Base-by-base conservation (phyloP, 1,140 invertebrate genomes). In the Lepidurus couesii region DNA sequence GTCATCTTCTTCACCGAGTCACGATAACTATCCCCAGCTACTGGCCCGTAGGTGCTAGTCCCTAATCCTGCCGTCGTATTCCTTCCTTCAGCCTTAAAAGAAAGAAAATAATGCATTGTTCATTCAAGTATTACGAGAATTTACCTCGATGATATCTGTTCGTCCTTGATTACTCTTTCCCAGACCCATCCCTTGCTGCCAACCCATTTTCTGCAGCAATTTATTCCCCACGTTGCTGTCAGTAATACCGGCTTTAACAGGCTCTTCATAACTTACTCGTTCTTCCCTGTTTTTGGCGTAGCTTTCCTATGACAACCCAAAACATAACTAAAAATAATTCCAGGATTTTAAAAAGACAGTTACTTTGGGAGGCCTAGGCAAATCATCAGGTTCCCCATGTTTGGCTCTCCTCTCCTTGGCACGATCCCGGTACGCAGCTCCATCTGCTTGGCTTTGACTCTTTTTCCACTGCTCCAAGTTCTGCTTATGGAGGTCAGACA, bases 131-230 rank as follows among this genome's bases (percentile, higher is more conserved):
- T n/a, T 34, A 21, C 4, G 42, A 47, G 16, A 9, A 78, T 84
- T 86, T 82, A 93, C 92, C 87, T 96, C 92, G 80, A 98, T 94
- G 75, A 96, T 96, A 75, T 91, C 93, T 8, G 94, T 94, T 82
- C 95, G 89, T n/a, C 97, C 97, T 87, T 98, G 96, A 84, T 95
- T 95, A 44, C 89, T 88, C 84, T 93, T 95, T 6, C 97, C 98
- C 11, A 99, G 86, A 0, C 98, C 98, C 89, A 95, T 91, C 1
- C 97, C 98, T 84, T 96, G 94, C 7, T 91, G 93, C 97, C 98
- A 99, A 0, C 98, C 98, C 97, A 99, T 99, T 86, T 97, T 98
- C 86, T 98, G 96, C 73, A 99, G 84, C 82, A 99, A 87, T 85
- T 94, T 93, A 86, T 92, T 97, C 1, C 96, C 96, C 81, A 97